Percentiles rank a stretch among this genome's conserved stretches.
Evolutionary conservation across 2,797 vertebrate genomes (phyloP).

Genomic region (Babyrousa celebensis): DNA sequence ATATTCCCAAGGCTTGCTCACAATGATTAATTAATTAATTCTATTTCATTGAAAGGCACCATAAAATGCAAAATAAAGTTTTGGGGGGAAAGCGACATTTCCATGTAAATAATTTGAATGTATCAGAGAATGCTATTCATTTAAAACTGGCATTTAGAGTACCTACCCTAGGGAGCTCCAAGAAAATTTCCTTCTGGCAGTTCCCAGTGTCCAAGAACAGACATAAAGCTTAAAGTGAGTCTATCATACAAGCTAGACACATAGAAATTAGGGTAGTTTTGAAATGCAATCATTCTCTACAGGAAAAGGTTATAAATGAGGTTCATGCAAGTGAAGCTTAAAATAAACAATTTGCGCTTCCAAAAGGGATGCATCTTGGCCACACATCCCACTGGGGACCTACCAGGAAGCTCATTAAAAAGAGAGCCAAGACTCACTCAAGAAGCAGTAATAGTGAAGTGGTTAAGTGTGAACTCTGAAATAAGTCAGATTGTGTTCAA

Average conservation of each 20-base stretch:
- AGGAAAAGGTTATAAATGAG: slow-evolving; percentile 64
- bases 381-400: not conserved
- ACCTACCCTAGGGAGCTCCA: not conserved
- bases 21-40: not conserved
- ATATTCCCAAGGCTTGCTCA: not conserved
- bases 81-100: not conserved
- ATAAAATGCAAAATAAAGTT: slow-evolving; percentile 65
- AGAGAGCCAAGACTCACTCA: not conserved
- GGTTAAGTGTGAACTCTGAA: slow-evolving; percentile 11
- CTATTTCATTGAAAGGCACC: slow-evolving; percentile 10
- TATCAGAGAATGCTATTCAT: not conserved
- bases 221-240: not conserved
- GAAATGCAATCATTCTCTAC: slow-evolving; percentile 26
- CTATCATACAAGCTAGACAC: slow-evolving; percentile 24
- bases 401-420: slow-evolving; percentile 40
- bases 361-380: not conserved
- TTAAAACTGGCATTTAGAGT: not conserved
- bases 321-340: slow-evolving; percentile 16
- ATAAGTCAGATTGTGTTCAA: slow-evolving; percentile 19
- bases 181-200: slow-evolving; percentile 2
- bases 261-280: not conserved
- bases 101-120: not conserved
- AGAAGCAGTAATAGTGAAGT: not conserved
- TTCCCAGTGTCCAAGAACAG: not conserved
- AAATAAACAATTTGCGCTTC: slow-evolving; percentile 62